These are phyloP conservation scores for Hypolimnas misippus DNA, from an alignment of 2,888 invertebrate genomes.

Conservation along the genomic window DNA sequence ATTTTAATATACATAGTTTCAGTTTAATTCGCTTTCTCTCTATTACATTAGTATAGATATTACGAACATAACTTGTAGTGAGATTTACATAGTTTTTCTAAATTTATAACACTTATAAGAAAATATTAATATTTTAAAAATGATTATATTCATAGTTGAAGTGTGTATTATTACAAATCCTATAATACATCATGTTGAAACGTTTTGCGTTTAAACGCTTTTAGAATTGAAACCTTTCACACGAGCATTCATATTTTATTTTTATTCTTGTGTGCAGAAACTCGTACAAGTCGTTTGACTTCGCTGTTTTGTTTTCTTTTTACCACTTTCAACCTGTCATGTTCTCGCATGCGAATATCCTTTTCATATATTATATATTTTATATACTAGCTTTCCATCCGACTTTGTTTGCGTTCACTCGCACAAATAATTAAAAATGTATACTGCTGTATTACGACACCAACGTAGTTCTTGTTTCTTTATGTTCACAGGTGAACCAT, in stretches of 20 bases:
- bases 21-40: too few species aligned
- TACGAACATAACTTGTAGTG: too few species aligned
- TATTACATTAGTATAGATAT: too few species aligned
- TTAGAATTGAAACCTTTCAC: slow-evolving; percentile 10
- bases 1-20: too few species aligned
- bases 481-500: too few species aligned
- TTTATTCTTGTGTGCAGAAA: slow-evolving; percentile 14
- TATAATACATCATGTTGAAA: neutral
- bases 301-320: slow-evolving; percentile 25
- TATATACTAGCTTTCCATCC: neutral
- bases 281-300: slow-evolving; percentile 23
- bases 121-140: too few species aligned
- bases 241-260: slow-evolving; percentile 12
- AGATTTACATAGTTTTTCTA: too few species aligned
- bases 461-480: too few species aligned
- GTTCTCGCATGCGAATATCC: slow-evolving; percentile 28
- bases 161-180: neutral
- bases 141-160: neutral
- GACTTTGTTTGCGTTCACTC: neutral
- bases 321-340: slow-evolving; percentile 22
- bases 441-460: neutral
- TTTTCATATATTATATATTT: slow-evolving; percentile 17
- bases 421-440: neutral
- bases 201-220: neutral
- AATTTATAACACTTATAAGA: too few species aligned